Base-by-base conservation (phyloP, 2,797 vertebrate species). In the Leptodactylus fallax region DNA sequence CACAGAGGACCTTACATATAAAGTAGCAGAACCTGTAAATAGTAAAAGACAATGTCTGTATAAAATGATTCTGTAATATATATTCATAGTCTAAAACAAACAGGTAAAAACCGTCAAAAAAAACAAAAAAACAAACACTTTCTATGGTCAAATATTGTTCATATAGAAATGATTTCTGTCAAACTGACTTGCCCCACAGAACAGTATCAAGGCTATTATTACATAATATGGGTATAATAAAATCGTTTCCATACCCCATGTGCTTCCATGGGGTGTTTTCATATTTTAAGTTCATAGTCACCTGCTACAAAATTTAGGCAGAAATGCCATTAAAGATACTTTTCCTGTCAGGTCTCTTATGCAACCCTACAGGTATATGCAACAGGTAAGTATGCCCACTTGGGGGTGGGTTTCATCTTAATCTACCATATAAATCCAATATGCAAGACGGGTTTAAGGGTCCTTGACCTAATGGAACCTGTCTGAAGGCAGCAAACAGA, bases 61-160 rank as follows among this genome's bases (percentile, higher is more conserved):
- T 56, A 79, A 79, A 86, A 79, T 69, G n/a, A 55, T 84, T 74
- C 25, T 86, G 76, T 21, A 53, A 58, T 47, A 69, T 47, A 69
- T 45, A 81, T 13, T 63, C 77, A 79, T 74, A 47, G 25, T 60
- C 56, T 61, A 61, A 61, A 21, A 36, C 19, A 45, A 78, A 45
- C 47, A 0, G 2, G 36, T 36, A 36, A 36, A 36, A 36, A 36
- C 36, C 36, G 36, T 36, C 36, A 36, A 4, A 4, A 36, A 1
- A 1, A 36, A 36, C 36, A 51, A 79, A 83, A 55, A 82, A n/a
- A 4, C n/a, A 83, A 55, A 87, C 11, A 5, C 36, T 72, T 53
- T n/a, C 11, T 23, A 74, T n/a, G 27, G 27, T 55, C 67, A 56
- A 82, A 69, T 67, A 53, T 36, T 12, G 17, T 49, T 49, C n/a